Conservation (phyloP, 1,140 invertebrate species). For the Aphaenogaster rudis region DNA sequence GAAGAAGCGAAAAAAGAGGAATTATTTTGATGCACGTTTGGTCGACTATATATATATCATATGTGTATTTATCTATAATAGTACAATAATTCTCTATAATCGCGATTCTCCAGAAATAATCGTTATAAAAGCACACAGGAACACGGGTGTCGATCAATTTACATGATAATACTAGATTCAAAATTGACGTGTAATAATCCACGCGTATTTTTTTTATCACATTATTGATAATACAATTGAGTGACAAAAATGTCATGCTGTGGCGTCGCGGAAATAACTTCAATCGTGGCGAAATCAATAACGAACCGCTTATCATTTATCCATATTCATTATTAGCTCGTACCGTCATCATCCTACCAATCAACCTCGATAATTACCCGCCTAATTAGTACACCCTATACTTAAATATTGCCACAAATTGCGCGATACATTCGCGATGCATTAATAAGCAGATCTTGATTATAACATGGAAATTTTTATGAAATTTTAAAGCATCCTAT, state of each 20-base stretch:
- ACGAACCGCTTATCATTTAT: slow-evolving; percentile 72
- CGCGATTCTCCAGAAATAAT: neutral
- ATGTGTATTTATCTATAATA: neutral
- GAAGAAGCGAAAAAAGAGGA: neutral
- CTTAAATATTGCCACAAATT: slow-evolving; percentile 63
- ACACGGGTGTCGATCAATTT: neutral
- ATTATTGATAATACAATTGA: neutral
- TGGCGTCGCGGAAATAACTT: neutral
- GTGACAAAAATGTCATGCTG: neutral
- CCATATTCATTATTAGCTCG: slow-evolving; percentile 71
- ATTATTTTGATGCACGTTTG: neutral
- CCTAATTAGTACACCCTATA: slow-evolving; percentile 64
- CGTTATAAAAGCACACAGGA: neutral
- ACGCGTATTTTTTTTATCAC: neutral
- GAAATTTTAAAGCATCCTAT: neutral
- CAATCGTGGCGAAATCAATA: slow-evolving; percentile 65
- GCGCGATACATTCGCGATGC: neutral
- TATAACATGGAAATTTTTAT: slow-evolving; percentile 7
- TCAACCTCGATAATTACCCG: slow-evolving; percentile 71
- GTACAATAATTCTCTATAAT: neutral
- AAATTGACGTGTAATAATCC: slow-evolving; percentile 16
- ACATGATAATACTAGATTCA: slow-evolving; percentile 7
- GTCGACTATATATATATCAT: neutral
- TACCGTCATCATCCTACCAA: slow-evolving; percentile 61
- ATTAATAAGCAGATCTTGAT: slow-evolving; percentile 32